These are phyloP conservation scores for Palaemon carinicauda DNA, from an alignment of 1,140 invertebrate genomes.

Conservation along the genomic window DNA sequence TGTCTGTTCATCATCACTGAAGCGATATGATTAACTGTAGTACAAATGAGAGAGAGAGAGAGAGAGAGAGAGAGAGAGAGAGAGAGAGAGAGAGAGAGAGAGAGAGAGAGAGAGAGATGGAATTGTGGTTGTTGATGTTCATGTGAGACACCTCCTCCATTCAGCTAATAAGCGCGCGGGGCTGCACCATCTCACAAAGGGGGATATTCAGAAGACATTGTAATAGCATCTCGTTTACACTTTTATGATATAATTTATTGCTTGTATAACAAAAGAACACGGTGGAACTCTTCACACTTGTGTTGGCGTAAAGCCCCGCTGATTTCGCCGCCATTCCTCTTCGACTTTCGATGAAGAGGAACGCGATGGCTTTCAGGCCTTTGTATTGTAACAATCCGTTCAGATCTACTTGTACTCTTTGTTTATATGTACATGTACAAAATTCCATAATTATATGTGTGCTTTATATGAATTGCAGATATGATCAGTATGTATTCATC, in stretches of 20 bases:
- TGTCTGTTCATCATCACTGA: neutral
- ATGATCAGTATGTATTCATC: no score
- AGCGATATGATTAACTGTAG: neutral
- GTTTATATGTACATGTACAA: no score
- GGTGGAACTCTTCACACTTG: neutral
- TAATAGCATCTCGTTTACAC: conserved; percentile 50
- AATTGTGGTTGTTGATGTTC: neutral
- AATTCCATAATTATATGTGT: no score
- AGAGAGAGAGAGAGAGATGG: neutral
- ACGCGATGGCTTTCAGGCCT: neutral
- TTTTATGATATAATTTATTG: conserved; percentile 56
- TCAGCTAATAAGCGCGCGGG: neutral
- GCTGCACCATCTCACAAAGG: neutral
- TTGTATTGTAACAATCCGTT: no score
- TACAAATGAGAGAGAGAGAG: neutral
- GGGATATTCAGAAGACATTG: conserved; percentile 45
- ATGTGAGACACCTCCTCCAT: neutral
- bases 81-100: neutral
- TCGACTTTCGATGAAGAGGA: conserved; percentile 3
- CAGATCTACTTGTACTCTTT: no score
- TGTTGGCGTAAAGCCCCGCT: no score
- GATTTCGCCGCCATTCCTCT: no score
- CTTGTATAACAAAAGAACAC: conserved; percentile 49
- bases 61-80: neutral
- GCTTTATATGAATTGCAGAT: no score